Percentiles rank a stretch among this genome's conserved stretches.
phyloP scores from a whole-genome alignment of 2,113 vertebrate species.

The Girardinichthys multiradiatus region DNA sequence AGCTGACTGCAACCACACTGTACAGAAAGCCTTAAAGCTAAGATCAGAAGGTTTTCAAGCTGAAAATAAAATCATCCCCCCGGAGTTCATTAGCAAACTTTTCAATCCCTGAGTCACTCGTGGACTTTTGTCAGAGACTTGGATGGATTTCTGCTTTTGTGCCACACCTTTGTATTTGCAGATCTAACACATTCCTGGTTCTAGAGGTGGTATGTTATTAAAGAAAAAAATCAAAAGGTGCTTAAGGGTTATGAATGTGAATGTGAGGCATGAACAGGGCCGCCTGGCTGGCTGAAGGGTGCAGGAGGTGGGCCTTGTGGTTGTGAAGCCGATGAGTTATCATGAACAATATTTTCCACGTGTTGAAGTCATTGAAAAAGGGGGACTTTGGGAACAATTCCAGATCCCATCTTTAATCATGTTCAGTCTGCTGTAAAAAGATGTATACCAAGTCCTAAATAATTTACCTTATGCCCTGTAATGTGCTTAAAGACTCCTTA shows the following conservation, averaged over 20 bases:
- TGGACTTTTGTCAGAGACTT: conserved; percentile 9
- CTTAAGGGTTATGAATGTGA: conserved; percentile 46
- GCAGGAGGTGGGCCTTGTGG: conserved; percentile 3
- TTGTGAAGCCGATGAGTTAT: conserved; percentile 13
- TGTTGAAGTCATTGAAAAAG: conserved; percentile 24
- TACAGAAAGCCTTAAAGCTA: conserved; percentile 30
- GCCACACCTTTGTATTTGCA: conserved; percentile 54
- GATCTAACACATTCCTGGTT: conserved; percentile 69
- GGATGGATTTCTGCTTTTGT: conserved; percentile 8
- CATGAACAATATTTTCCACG: conserved; percentile 37
- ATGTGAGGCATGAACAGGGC: conserved; percentile 41
- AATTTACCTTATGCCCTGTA: not conserved
- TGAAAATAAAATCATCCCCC: conserved; percentile 51
- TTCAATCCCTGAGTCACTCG: conserved; percentile 28
- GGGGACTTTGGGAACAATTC: conserved; percentile 5
- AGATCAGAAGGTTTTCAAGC: conserved; percentile 46
- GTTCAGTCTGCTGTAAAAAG: not conserved
- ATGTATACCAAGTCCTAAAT: conserved; percentile 5
- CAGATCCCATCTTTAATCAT: not conserved
- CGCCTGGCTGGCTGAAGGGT: conserved; percentile 2
- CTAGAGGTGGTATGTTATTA: conserved; percentile 67
- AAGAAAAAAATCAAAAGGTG: conserved; percentile 60
- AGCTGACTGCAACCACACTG: conserved; percentile 30
- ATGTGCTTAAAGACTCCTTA: not conserved
- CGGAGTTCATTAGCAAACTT: conserved; percentile 43